These are phyloP conservation scores for Orchesella cincta DNA, from an alignment of 1,140 invertebrate species.

Conservation along the genomic window DNA sequence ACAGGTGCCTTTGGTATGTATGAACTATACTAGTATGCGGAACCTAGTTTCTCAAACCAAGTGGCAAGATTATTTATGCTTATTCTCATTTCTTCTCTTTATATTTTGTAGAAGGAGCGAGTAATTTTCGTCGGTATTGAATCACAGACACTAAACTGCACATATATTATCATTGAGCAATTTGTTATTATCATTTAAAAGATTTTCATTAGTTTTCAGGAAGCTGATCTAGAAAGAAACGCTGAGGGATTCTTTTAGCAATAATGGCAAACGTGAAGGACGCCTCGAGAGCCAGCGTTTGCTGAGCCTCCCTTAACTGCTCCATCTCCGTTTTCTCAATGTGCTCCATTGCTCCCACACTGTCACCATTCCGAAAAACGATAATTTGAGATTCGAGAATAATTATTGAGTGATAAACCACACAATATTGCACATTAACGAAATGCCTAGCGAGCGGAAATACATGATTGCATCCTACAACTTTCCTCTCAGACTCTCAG, in stretches of 20 bases:
- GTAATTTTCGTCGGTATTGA: too few relatives aligned
- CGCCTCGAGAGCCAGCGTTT: slow-evolving; percentile 61
- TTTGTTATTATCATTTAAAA: neutral
- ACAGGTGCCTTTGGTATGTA: too few relatives aligned
- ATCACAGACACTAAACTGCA: neutral
- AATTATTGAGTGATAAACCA: too few relatives aligned
- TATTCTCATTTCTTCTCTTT: too few relatives aligned
- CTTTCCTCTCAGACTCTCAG: slow-evolving; percentile 71
- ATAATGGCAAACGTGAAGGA: slow-evolving; percentile 78
- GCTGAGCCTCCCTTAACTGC: slow-evolving; percentile 61
- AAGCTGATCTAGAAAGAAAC: slow-evolving; percentile 65
- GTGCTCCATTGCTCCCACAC: slow-evolving; percentile 77
- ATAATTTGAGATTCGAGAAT: too few relatives aligned
- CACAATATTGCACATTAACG: slow-evolving; percentile 58
- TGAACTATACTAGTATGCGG: too few relatives aligned
- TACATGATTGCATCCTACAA: slow-evolving; percentile 55
- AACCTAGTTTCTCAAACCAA: too few relatives aligned
- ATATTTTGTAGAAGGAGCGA: too few relatives aligned
- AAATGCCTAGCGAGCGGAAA: neutral
- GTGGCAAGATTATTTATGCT: too few relatives aligned
- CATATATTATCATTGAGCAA: neutral
- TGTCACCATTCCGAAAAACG: slow-evolving; percentile 87
- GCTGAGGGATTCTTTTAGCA: slow-evolving; percentile 85
- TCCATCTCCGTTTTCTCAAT: slow-evolving; percentile 71
- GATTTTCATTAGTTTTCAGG: slow-evolving; percentile 47